These are phyloP conservation scores for Strix occidentalis DNA, from an alignment of 2,797 vertebrate genomes.

Conservation along the genomic window DNA sequence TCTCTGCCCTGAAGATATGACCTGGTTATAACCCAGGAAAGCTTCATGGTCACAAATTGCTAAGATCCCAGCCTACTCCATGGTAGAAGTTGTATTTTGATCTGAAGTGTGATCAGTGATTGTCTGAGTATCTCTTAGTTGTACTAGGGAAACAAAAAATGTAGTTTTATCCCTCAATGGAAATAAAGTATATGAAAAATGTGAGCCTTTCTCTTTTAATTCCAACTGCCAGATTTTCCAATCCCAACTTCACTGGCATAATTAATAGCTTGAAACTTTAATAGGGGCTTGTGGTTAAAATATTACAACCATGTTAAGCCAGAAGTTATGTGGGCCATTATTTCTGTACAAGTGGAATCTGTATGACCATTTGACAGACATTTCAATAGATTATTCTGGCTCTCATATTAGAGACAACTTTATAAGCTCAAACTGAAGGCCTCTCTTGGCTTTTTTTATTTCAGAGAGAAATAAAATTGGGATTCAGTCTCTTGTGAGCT, in stretches of 20 bases:
- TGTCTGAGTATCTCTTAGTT: neutral
- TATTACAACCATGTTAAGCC: neutral
- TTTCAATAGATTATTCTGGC: conserved; percentile 16
- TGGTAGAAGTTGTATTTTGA: neutral
- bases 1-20: conserved; percentile 4
- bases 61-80: neutral
- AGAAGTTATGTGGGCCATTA: conserved; percentile 19
- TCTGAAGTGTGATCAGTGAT: neutral
- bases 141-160: neutral
- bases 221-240: conserved; percentile 54
- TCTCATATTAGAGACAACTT: neutral
- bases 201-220: conserved; percentile 5
- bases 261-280: conserved; percentile 59
- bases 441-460: neutral
- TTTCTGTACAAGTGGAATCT: conserved; percentile 40
- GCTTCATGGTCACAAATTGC: neutral
- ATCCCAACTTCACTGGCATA: conserved; percentile 6
- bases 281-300: conserved; percentile 21
- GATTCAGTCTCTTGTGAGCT: neutral
- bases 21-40: neutral
- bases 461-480: neutral
- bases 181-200: conserved; percentile 26
- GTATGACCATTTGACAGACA: conserved; percentile 18
- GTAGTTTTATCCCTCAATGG: neutral
- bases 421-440: neutral